Conservation (phyloP, 2,888 invertebrate genomes). For the Labia minor region DNA sequence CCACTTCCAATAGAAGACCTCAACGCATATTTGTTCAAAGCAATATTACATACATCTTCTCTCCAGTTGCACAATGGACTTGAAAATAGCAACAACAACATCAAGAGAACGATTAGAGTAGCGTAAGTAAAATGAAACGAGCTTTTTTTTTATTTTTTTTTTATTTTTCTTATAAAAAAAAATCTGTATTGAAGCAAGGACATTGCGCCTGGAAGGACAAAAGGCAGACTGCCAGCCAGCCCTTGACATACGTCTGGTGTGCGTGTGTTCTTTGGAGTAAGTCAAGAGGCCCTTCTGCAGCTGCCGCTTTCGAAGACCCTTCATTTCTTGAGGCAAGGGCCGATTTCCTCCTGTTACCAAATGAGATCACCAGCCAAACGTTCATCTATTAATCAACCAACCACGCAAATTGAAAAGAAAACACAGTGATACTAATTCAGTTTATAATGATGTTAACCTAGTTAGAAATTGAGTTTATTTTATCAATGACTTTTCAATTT, state of each 20-base stretch:
- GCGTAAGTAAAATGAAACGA: constrained; percentile 6
- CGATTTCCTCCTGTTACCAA: too few species aligned
- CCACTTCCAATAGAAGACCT: neutral
- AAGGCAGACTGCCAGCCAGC: too few species aligned
- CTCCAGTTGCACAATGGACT: neutral
- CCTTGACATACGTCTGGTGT: neutral
- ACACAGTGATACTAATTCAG: too few species aligned
- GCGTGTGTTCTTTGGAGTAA: neutral
- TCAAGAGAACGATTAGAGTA: neutral
- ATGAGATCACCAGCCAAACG: too few species aligned
- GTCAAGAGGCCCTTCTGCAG: neutral
- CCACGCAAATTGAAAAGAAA: too few species aligned
- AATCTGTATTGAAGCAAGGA: neutral
- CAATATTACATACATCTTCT: neutral
- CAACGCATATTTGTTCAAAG: neutral
- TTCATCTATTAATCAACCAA: too few species aligned
- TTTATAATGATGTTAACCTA: too few species aligned
- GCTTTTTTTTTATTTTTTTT: neutral
- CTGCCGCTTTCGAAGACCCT: neutral
- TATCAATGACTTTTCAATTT: too few species aligned
- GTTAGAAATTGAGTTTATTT: too few species aligned
- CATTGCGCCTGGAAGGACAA: neutral
- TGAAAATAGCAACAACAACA: constrained; percentile 13
- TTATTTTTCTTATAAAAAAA: neutral
- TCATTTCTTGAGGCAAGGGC: neutral